A percentile compares a stretch with the other conserved stretches of the same genome.
Conservation (phyloP, 2,113 vertebrate genomes). For the Myotis yumanensis region DNA sequence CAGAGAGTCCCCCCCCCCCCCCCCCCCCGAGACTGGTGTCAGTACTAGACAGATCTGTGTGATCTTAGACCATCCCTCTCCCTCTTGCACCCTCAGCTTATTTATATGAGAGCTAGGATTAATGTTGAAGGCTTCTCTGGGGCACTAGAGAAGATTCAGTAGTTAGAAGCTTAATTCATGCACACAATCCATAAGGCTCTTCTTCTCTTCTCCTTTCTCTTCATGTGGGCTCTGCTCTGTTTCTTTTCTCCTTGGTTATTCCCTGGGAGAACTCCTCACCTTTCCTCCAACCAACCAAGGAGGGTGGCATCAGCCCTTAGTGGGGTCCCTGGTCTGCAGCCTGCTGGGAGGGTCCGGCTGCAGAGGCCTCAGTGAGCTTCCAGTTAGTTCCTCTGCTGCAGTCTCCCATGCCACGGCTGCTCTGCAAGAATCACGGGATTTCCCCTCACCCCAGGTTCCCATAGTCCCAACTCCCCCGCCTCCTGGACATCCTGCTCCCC, state of each 20-base stretch:
- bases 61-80: not conserved
- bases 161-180: not conserved
- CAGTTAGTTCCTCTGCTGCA: not conserved
- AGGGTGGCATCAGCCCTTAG: not conserved
- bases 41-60: not conserved
- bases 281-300: not conserved
- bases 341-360: not conserved
- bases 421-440: not conserved
- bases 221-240: not conserved
- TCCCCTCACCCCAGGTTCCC: constrained; percentile 13
- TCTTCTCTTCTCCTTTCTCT: not conserved
- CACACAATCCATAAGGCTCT: not conserved
- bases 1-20: not conserved
- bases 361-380: not conserved
- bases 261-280: not conserved
- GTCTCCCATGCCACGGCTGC: not conserved
- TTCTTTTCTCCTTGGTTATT: not conserved
- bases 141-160: not conserved
- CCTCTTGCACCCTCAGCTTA: not conserved
- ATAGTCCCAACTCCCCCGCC: not conserved
- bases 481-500: constrained; percentile 23
- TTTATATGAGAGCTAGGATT: not conserved
- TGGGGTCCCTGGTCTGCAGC: not conserved
- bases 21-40: not conserved
- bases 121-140: not conserved